phyloP scores from a whole-genome alignment of 2,888 invertebrate genomes.

The Brachypalpus laphriformis region DNA sequence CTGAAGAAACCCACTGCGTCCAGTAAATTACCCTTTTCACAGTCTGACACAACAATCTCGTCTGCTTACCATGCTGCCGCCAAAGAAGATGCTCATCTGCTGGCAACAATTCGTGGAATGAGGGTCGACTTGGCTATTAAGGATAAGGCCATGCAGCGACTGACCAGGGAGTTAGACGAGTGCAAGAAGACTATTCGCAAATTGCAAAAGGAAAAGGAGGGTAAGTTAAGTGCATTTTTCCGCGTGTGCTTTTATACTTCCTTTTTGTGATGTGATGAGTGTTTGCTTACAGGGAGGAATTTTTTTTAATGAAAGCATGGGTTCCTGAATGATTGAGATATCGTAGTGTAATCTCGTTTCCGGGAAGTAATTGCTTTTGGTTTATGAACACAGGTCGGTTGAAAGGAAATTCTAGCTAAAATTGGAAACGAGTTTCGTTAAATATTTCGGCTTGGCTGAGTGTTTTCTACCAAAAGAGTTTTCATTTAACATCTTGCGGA shows the following conservation, averaged over 20 bases:
- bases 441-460: not conserved
- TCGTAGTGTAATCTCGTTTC: not conserved
- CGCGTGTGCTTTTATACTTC: not conserved
- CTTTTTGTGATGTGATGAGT: not conserved
- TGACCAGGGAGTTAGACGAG: slow-evolving; percentile 90
- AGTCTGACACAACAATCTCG: slow-evolving; percentile 83
- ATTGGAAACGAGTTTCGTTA: not conserved
- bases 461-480: not conserved
- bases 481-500: not conserved
- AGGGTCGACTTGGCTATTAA: slow-evolving; percentile 89
- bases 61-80: slow-evolving; percentile 80
- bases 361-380: not conserved
- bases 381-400: not conserved
- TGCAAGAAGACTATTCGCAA: slow-evolving; percentile 89
- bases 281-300: not conserved
- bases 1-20: slow-evolving; percentile 80
- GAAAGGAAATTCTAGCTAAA: not conserved
- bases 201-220: slow-evolving; percentile 90
- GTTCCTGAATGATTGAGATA: slow-evolving; percentile 7
- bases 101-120: slow-evolving; percentile 91
- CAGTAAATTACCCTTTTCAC: slow-evolving; percentile 84
- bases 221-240: slow-evolving; percentile 77
- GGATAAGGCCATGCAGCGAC: slow-evolving; percentile 88
- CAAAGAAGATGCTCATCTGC: slow-evolving; percentile 90
- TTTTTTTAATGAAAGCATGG: not conserved